Percentiles rank a stretch among this genome's conserved stretches.
Evolutionary conservation across 53 echinoderm and acorn worm genomes (phyloP).

Genomic region (Zoroaster sp.): DNA sequence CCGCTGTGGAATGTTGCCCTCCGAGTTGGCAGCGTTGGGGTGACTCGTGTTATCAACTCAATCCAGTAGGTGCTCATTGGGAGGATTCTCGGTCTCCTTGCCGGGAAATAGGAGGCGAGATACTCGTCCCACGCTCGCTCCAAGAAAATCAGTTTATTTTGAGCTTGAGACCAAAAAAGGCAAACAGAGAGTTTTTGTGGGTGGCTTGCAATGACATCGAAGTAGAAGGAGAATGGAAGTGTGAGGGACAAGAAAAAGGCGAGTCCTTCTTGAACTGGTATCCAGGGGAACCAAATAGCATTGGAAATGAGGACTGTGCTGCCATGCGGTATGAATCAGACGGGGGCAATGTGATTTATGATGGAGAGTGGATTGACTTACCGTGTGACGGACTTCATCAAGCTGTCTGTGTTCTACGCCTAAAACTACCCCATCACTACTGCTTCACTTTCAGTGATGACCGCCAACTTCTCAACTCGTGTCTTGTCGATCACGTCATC

Average conservation of each 20-base stretch:
- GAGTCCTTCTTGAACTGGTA: not conserved
- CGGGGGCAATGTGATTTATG: not conserved
- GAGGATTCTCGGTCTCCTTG: not conserved
- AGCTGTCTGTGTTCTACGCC: not conserved
- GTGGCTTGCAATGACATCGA: not conserved
- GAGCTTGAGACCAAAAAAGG: not conserved
- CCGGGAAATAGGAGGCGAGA: not conserved
- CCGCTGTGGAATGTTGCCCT: not conserved
- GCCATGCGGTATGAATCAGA: not conserved
- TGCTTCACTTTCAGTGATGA: not conserved
- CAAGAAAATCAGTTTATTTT: not conserved
- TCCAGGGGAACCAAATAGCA: not conserved
- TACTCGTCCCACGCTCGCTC: not conserved
- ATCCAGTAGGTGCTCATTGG: not conserved
- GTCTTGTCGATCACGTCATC: conserved; percentile 28
- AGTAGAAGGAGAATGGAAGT: not conserved
- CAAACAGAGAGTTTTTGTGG: not conserved
- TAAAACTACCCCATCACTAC: not conserved
- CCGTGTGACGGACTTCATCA: not conserved
- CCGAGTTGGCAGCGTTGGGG: not conserved
- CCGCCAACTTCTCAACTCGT: not conserved
- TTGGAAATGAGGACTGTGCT: not conserved
- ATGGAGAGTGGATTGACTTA: not conserved
- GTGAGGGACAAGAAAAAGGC: not conserved
- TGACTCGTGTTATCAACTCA: not conserved